Conservation (phyloP, 2,888 invertebrate genomes). For the Hyppa rectilinea region DNA sequence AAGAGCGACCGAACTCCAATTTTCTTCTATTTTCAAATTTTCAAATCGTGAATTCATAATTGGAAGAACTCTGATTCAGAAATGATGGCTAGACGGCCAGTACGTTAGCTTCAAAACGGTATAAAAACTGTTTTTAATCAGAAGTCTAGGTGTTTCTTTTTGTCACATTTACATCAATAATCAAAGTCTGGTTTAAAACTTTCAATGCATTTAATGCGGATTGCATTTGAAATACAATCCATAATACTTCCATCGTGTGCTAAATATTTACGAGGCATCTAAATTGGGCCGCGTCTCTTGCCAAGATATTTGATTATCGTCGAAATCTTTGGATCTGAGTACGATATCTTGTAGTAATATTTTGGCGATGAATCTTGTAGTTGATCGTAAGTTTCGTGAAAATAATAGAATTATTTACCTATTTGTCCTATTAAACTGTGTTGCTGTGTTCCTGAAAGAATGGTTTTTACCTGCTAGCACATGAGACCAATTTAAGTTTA, state of each 20-base stretch:
- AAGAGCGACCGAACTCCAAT: too few relatives aligned
- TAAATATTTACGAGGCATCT: slow-evolving; percentile 56
- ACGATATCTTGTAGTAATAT: slow-evolving; percentile 22
- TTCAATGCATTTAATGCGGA: slow-evolving; percentile 30
- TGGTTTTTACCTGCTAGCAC: background rate
- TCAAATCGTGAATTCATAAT: too few relatives aligned
- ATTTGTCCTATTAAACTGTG: background rate
- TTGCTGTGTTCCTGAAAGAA: background rate
- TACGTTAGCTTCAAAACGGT: too few relatives aligned
- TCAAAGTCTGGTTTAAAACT: background rate
- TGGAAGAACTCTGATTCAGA: too few relatives aligned
- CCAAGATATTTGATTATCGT: slow-evolving; percentile 55
- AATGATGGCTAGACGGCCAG: too few relatives aligned
- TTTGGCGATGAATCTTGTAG: slow-evolving; percentile 5
- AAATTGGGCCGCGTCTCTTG: slow-evolving; percentile 47
- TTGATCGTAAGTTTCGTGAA: background rate
- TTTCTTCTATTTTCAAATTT: too few relatives aligned
- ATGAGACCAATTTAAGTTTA: background rate
- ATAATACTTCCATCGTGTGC: slow-evolving; percentile 33
- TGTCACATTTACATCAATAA: background rate
- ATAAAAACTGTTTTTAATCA: too few relatives aligned
- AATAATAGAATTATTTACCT: background rate
- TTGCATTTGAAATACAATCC: slow-evolving; percentile 27
- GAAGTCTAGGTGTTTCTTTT: too few relatives aligned
- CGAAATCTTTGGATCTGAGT: slow-evolving; percentile 39